Conservation (phyloP, 37 sponge, comb jelly and placozoan genomes). For the Beroe forskalii region DNA sequence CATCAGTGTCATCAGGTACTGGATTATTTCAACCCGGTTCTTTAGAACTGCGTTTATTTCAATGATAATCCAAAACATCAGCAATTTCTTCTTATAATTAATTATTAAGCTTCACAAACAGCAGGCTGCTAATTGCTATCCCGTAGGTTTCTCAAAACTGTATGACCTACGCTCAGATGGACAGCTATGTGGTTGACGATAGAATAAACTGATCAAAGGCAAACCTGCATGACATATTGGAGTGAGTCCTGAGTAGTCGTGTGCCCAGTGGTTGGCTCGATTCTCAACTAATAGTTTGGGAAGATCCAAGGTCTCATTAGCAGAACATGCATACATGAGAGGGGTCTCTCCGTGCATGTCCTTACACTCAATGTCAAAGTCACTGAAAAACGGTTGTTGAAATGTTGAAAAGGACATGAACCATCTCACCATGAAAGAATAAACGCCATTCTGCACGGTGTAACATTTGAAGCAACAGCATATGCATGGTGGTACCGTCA, state of each 20-base stretch:
- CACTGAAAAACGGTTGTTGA: background rate
- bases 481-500: too few species aligned
- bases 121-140: too few species aligned
- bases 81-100: too few species aligned
- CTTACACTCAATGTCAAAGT: background rate
- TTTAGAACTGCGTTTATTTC: conserved; percentile 18
- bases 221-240: background rate
- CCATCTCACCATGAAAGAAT: too few species aligned
- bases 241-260: conserved; percentile 16
- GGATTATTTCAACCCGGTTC: background rate
- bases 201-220: background rate
- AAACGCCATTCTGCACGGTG: too few species aligned
- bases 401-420: too few species aligned
- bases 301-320: background rate
- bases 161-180: too few species aligned
- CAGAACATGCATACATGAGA: background rate
- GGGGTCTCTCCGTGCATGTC: conserved; percentile 14
- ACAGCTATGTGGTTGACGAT: too few species aligned
- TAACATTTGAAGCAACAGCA: too few species aligned
- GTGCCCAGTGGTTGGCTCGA: background rate
- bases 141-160: too few species aligned
- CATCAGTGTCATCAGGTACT: conserved; percentile 51
- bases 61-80: too few species aligned
- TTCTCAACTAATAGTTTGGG: background rate
- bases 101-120: too few species aligned